These are phyloP conservation scores for Pelodytes ibericus DNA, from an alignment of 2,797 vertebrate genomes.

Conservation along the genomic window DNA sequence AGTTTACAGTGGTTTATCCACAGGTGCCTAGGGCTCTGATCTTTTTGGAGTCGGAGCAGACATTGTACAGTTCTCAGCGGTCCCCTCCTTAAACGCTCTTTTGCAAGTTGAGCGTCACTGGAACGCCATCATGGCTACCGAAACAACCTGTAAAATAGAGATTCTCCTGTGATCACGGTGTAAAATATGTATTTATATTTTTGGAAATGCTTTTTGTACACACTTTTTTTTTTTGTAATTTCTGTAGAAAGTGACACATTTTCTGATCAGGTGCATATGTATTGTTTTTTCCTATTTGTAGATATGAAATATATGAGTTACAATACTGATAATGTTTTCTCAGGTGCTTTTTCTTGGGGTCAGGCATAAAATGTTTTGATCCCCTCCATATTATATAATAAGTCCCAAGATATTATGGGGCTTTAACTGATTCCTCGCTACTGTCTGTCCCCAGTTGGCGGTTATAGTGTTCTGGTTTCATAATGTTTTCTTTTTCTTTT, in stretches of 20 bases:
- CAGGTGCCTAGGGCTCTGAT: constrained; percentile 27
- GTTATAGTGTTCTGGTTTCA: too few species aligned
- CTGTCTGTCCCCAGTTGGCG: too few species aligned
- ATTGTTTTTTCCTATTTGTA: constrained; percentile 73
- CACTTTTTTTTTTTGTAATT: constrained; percentile 72
- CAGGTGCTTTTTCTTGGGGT: neutral
- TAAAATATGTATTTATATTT: constrained; percentile 78
- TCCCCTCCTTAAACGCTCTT: too few species aligned
- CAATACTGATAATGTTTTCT: too few species aligned
- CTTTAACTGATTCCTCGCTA: too few species aligned
- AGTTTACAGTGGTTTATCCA: constrained; percentile 19
- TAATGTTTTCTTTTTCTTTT: too few species aligned
- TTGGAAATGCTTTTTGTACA: constrained; percentile 67
- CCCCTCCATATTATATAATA: too few species aligned
- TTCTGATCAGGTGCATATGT: constrained; percentile 71
- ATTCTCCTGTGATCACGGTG: neutral
- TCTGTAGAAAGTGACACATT: constrained; percentile 67
- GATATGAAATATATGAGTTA: constrained; percentile 65
- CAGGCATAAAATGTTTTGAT: too few species aligned
- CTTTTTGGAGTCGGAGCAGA: neutral
- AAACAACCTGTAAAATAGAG: neutral
- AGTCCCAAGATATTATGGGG: too few species aligned
- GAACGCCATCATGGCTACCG: too few species aligned
- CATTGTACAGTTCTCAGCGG: neutral
- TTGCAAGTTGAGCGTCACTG: too few species aligned